Percentiles rank a stretch among this genome's conserved stretches.
Conservation (phyloP, 2,113 vertebrate species). For the Rhabdomys dilectus region DNA sequence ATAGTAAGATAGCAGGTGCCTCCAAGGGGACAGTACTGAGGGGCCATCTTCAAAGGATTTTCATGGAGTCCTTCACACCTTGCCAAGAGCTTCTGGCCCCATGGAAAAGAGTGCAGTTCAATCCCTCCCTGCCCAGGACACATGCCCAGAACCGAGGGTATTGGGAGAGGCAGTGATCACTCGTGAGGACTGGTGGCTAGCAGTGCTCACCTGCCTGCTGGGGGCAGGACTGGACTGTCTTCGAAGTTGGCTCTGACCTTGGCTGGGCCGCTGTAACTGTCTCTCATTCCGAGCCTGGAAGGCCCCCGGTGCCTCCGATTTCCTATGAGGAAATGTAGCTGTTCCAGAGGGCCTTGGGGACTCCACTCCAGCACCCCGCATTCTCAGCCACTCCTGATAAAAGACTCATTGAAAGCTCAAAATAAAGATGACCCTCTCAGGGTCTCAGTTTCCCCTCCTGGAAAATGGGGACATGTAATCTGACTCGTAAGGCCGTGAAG, state of each 20-base stretch:
- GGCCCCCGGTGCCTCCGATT: slow-evolving; percentile 86
- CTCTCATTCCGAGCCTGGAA: slow-evolving; percentile 88
- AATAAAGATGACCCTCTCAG: not conserved
- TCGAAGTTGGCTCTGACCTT: slow-evolving; percentile 83
- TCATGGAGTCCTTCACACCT: not conserved
- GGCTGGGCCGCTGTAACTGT: slow-evolving; percentile 80
- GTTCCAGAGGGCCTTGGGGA: slow-evolving; percentile 61
- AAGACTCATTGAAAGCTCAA: not conserved
- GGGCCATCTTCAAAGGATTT: not conserved
- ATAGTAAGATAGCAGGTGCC: not conserved
- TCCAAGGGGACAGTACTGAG: fast-evolving
- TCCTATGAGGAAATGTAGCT: slow-evolving; percentile 82
- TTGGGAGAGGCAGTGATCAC: not conserved
- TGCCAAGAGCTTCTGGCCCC: slow-evolving; percentile 1
- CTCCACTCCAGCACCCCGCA: not conserved
- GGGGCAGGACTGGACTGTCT: slow-evolving; percentile 87
- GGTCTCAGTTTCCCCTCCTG: slow-evolving; percentile 72
- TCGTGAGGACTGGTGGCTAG: not conserved
- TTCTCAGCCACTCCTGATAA: not conserved
- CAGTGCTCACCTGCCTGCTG: slow-evolving; percentile 86
- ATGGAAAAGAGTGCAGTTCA: not conserved
- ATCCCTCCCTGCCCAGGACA: slow-evolving; percentile 10
- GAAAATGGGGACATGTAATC: not conserved
- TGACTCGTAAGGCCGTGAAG: not conserved
- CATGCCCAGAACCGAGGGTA: not conserved